phyloP scores from a whole-genome alignment of 1,140 invertebrate genomes.

The Acyrthosiphon pisum region DNA sequence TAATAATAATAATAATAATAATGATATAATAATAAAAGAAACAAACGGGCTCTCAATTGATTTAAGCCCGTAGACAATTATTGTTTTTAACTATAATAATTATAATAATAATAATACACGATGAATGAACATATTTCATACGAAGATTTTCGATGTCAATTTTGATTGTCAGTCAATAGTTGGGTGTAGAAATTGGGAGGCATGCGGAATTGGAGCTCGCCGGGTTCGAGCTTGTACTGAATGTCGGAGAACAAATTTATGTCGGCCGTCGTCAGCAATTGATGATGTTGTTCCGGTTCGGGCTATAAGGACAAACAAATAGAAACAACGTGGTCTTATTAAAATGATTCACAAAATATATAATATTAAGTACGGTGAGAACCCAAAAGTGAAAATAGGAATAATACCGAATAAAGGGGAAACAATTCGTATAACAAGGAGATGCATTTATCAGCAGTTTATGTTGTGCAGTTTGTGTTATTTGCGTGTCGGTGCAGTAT shows the following conservation, averaged over 20 bases:
- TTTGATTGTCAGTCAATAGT: conserved; percentile 52
- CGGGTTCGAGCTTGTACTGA: conserved; percentile 46
- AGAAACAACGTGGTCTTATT: not conserved
- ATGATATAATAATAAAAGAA: conserved; percentile 35
- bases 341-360: not conserved
- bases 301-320: not conserved
- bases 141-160: not conserved
- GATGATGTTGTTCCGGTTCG: conserved; percentile 19
- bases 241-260: conserved; percentile 47
- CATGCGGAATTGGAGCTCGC: conserved; percentile 51
- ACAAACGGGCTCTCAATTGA: not conserved
- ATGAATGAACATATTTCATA: not conserved
- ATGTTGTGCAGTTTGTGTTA: not conserved
- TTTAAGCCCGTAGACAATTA: not conserved
- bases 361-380: no score
- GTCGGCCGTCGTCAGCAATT: conserved; percentile 36
- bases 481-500: not conserved
- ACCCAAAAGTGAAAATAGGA: not conserved
- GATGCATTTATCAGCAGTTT: not conserved
- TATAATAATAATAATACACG: conserved; percentile 26
- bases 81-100: conserved; percentile 19
- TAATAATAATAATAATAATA: conserved; percentile 26
- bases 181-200: conserved; percentile 47
- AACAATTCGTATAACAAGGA: not conserved
- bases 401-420: not conserved